Evolutionary conservation across 1,140 invertebrate species (phyloP), one percentile per base, ranked within the genome.

Genomic region (Probaryconus sp.): DNA sequence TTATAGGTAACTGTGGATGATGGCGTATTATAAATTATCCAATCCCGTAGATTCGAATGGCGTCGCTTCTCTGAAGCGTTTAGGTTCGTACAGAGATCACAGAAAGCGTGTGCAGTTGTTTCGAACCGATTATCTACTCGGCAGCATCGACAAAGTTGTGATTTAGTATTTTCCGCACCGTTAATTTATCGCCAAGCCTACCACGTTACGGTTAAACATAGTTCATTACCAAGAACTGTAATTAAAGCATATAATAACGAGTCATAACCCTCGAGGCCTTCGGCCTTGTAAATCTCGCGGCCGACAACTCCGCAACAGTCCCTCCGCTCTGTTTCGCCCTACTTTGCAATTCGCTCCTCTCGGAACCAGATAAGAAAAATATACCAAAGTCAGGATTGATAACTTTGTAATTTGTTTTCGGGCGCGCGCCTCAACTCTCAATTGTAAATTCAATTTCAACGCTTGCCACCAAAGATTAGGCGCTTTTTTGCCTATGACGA

Each of bases 241-340:
- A 87, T 87, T 87, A 85, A 87, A 86, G 82, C 83, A 81, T 84
- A 85, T 85, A 85, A 87, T 86, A 86, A 86, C 83, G 78, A 85
- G 83, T 82, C 79, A 79, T 80, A 83, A 83, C 80, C 78, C 84
- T 85, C 78, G 80, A 80, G 78, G 80, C 81, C 80, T 79, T 73
- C 75, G 79, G 76, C 83, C 83, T 85, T 83, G 83, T 85, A 84
- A 86, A 86, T 86, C 81, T 83, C 82, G 61, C 74, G 76, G 77
- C 78, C 71, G 80, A 82, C 81, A 79, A 81, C 73, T 76, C 73
- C 50, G 56, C 61, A 73, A 42, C 63, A 55, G 55, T 33, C 30
- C 42, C 33, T 3, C 50, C 11, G 10, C 50, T 53, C 9, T 13
- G 16, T 21, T 56, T 45, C 68, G 68, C 60, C 56, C 70, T 53